Conservation (phyloP, 2,113 vertebrate genomes). For the Hypocryptadius cinnamomeus region DNA sequence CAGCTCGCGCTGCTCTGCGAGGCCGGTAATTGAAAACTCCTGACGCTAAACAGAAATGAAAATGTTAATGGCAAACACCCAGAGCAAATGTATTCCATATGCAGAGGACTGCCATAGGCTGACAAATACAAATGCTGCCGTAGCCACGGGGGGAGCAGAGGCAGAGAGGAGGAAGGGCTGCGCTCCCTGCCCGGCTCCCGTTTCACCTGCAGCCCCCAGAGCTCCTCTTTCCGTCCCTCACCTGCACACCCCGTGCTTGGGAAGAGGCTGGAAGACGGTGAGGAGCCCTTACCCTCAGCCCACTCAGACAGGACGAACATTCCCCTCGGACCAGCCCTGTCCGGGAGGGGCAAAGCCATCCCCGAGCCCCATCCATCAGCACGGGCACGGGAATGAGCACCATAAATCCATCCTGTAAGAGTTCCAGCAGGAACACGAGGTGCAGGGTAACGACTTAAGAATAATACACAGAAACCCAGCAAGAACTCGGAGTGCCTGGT, state of each 20-base stretch:
- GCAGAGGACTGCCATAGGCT: constrained; percentile 28
- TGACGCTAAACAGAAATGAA: constrained; percentile 72
- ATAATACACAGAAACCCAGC: constrained; percentile 25
- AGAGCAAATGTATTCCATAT: constrained; percentile 68
- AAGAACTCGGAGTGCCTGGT: not conserved
- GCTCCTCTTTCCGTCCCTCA: not conserved
- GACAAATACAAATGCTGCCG: constrained; percentile 52
- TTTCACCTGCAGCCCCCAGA: not conserved
- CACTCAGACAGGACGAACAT: not conserved
- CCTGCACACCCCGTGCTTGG: accelerated
- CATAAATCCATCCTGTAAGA: constrained; percentile 56
- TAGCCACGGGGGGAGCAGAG: not conserved
- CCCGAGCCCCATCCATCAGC: constrained; percentile 29
- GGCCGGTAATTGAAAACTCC: constrained; percentile 58
- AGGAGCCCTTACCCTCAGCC: not conserved
- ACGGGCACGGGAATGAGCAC: not conserved
- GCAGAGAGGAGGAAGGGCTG: not conserved
- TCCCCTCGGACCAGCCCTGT: not conserved
- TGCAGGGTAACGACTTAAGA: constrained; percentile 57
- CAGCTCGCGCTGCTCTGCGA: constrained; percentile 8
- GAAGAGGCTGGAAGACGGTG: accelerated
- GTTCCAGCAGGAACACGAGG: constrained; percentile 23
- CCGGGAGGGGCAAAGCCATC: not conserved
- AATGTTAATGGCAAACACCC: constrained; percentile 68
- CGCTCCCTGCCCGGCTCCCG: not conserved